phyloP scores from a whole-genome alignment of 2,888 invertebrate species.

The Tridacna gigas region DNA sequence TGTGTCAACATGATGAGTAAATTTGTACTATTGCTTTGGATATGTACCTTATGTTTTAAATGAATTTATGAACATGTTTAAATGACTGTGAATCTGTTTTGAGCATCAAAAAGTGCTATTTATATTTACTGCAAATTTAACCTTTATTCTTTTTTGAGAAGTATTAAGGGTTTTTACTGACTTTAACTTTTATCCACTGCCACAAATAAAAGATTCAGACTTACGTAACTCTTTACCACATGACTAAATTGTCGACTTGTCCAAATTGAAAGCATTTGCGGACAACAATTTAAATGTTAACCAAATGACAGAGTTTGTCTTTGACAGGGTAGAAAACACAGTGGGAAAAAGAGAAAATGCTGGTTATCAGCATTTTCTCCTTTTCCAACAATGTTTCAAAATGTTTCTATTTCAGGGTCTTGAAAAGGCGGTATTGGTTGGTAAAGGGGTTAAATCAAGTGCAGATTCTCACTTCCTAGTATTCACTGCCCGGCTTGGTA shows the following conservation, averaged over 20 bases:
- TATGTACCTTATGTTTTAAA: too few species aligned
- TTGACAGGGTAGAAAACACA: neutral
- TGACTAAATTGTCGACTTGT: neutral
- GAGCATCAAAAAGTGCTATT: too few species aligned
- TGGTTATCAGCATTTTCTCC: slow-evolving; percentile 1
- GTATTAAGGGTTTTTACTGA: neutral
- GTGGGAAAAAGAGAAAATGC: neutral
- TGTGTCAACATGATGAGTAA: too few species aligned
- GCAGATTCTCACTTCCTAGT: too few species aligned
- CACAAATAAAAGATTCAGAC: neutral
- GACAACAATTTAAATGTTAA: neutral
- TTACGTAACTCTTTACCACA: neutral
- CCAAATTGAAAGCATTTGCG: neutral
- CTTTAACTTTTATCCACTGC: neutral
- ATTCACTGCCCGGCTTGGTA: too few species aligned
- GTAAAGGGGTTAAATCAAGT: too few species aligned
- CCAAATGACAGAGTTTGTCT: neutral
- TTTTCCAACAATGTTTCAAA: neutral
- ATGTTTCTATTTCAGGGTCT: too few species aligned
- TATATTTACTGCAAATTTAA: too few species aligned
- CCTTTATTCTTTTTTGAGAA: neutral
- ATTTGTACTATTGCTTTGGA: too few species aligned
- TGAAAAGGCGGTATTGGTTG: too few species aligned
- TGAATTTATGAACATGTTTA: too few species aligned
- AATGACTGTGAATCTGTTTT: too few species aligned